Evolutionary conservation across 2,113 vertebrate genomes (phyloP).

Genomic region (Halcyon senegalensis): DNA sequence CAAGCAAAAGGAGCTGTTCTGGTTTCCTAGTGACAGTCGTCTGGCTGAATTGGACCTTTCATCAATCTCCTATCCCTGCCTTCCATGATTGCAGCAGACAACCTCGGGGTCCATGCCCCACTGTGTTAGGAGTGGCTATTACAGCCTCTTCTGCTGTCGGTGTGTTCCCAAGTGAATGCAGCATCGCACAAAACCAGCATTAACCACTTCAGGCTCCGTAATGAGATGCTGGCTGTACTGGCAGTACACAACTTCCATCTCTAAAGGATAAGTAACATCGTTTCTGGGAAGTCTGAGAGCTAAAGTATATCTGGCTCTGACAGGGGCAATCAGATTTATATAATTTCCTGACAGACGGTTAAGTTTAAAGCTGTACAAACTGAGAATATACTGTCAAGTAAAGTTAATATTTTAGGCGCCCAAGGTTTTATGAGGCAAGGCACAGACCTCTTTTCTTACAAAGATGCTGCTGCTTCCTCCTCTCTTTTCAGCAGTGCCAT

Average conservation of each 20-base stretch:
- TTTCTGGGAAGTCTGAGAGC: conserved; percentile 19
- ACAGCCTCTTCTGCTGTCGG: neutral
- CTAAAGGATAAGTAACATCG: neutral
- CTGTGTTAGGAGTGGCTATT: neutral
- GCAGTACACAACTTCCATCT: neutral
- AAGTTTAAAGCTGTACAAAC: conserved; percentile 43
- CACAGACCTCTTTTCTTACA: neutral
- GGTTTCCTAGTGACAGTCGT: accelerated
- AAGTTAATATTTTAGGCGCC: conserved; percentile 35
- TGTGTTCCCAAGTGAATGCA: neutral
- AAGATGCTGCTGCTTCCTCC: neutral
- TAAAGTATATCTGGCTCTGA: conserved; percentile 29
- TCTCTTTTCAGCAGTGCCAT: neutral
- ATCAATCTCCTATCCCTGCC: neutral
- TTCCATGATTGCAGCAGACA: neutral
- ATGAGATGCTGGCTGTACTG: neutral
- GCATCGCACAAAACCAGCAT: neutral
- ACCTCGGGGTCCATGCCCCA: accelerated
- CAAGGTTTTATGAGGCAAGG: conserved; percentile 2
- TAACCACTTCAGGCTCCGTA: neutral
- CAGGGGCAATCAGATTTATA: conserved; percentile 55
- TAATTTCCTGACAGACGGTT: conserved; percentile 59
- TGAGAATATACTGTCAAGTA: conserved; percentile 5
- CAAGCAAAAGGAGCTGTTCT: neutral
- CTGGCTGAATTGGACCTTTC: neutral